Evolutionary conservation across 1,140 invertebrate species (phyloP).

Genomic region (Brachionus paranguensis): DNA sequence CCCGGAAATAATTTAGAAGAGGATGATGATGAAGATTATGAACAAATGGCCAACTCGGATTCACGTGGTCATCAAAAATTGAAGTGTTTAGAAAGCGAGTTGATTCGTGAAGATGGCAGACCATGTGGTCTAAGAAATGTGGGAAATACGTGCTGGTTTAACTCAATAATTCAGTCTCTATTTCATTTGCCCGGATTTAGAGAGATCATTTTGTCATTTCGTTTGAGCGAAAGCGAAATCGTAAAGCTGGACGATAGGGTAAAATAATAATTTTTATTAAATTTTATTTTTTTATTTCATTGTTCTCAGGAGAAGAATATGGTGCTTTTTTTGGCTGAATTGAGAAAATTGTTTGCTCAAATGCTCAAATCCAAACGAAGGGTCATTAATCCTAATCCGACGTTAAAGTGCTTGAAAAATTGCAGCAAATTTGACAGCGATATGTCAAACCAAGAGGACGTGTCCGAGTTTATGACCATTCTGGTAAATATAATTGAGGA

Average conservation of each 20-base stretch:
- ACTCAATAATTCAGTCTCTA: conserved; percentile 57
- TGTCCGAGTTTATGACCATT: conserved; percentile 33
- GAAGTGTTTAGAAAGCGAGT: neutral
- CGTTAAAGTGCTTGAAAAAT: conserved; percentile 45
- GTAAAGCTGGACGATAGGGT: neutral
- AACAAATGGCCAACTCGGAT: neutral
- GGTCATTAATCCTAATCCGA: conserved; percentile 58
- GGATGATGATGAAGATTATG: conserved; percentile 30
- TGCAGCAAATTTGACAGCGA: conserved; percentile 34
- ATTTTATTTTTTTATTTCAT: neutral
- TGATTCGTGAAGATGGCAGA: conserved; percentile 48
- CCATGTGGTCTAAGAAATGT: conserved; percentile 60
- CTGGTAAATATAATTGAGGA: conserved; percentile 32
- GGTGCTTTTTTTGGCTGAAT: conserved; percentile 54
- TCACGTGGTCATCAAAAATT: neutral
- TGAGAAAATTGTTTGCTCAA: conserved; percentile 57
- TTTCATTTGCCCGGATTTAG: conserved; percentile 49
- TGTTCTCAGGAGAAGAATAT: conserved; percentile 49
- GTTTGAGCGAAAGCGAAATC: neutral
- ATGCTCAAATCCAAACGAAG: conserved; percentile 56
- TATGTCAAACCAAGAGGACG: conserved; percentile 29
- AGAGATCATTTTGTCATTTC: conserved; percentile 57
- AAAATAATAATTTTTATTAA: neutral
- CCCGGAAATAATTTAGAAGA: neutral
- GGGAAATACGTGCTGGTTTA: conserved; percentile 61